These are phyloP conservation scores for Garra rufa DNA, from an alignment of 2,113 vertebrate genomes.

Conservation along the genomic window DNA sequence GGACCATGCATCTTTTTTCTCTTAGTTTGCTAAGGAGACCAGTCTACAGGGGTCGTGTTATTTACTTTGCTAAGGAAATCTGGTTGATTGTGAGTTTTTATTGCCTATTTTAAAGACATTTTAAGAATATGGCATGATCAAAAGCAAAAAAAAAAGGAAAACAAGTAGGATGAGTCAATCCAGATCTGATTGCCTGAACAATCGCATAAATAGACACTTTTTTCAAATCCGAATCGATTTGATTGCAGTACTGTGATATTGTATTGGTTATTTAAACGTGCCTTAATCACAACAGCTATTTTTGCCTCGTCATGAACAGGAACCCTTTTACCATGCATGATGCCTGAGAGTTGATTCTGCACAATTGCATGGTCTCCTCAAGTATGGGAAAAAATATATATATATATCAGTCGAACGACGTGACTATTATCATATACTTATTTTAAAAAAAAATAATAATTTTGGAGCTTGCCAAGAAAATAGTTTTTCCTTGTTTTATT, in stretches of 20 bases:
- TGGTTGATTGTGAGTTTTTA: neutral
- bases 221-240: neutral
- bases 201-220: constrained; percentile 1
- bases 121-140: neutral
- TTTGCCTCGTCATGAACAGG: neutral
- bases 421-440: neutral
- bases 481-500: neutral
- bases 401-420: neutral
- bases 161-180: neutral
- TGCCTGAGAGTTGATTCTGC: neutral
- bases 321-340: neutral
- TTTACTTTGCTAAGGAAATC: neutral
- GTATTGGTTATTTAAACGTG: constrained; percentile 9
- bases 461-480: neutral
- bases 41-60: neutral
- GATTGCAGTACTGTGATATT: constrained; percentile 34
- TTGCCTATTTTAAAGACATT: neutral
- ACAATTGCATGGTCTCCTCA: neutral
- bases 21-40: constrained; percentile 1
- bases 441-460: neutral
- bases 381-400: neutral
- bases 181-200: constrained; percentile 20
- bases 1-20: neutral
- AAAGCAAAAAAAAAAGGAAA: neutral
- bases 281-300: constrained; percentile 21